These are phyloP conservation scores for Cecropterus lyciades DNA, from an alignment of 1,140 invertebrate genomes.

Conservation along the genomic window DNA sequence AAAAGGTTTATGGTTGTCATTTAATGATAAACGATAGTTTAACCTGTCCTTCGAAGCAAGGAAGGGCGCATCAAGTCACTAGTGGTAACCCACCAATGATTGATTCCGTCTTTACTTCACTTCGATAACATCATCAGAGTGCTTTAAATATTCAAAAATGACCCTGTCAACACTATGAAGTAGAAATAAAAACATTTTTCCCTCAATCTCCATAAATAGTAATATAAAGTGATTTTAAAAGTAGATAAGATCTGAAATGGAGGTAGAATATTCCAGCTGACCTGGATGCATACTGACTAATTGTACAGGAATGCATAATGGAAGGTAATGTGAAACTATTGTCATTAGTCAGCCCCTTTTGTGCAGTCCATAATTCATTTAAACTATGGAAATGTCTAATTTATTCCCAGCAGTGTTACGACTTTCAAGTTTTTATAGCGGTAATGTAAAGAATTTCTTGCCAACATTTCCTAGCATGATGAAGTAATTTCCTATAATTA, in stretches of 20 bases:
- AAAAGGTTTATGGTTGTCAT: too few relatives aligned
- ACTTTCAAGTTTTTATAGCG: conserved; percentile 31
- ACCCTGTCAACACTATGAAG: too few relatives aligned
- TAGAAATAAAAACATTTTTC: too few relatives aligned
- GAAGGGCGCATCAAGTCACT: too few relatives aligned
- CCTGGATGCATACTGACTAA: conserved; percentile 31
- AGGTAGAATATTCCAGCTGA: conserved; percentile 33
- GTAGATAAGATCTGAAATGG: conserved; percentile 19
- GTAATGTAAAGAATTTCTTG: conserved; percentile 30
- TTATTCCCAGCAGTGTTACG: conserved; percentile 28
- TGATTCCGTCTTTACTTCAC: too few relatives aligned
- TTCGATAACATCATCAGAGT: too few relatives aligned
- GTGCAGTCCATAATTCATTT: conserved; percentile 33
- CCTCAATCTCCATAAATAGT: background rate
- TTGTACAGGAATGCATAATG: conserved; percentile 34
- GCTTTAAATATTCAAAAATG: too few relatives aligned
- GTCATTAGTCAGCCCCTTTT: conserved; percentile 35
- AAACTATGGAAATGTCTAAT: conserved; percentile 35
- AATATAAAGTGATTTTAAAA: conserved; percentile 12
- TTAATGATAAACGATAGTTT: too few relatives aligned
- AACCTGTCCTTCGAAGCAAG: too few relatives aligned
- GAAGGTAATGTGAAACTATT: conserved; percentile 34
- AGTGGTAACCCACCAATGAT: too few relatives aligned
- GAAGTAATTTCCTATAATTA: conserved; percentile 28
- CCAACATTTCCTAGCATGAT: conserved; percentile 22